Evolutionary conservation across 2,888 invertebrate genomes (phyloP), one percentile per base, ranked within the genome.

Genomic region (Dasypogon diadema): DNA sequence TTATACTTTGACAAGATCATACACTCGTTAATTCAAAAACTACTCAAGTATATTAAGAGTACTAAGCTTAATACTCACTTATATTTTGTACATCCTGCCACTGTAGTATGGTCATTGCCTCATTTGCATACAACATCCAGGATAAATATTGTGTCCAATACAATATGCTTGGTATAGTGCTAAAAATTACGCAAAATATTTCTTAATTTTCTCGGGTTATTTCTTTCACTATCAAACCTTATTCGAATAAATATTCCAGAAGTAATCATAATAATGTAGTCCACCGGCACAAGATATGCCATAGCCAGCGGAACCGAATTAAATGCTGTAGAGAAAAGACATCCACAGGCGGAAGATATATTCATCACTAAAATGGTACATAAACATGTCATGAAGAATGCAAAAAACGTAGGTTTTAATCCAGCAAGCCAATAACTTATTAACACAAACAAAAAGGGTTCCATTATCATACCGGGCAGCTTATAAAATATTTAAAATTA

Each of bases 341-440:
- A 92, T 16, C 95, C 96, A 83, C 95, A 95, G 30, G 95, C 92
- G 46, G 93, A 92, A n/a, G 96, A 92, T 4, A 94, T 93, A 83
- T 95, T 95, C 86, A 95, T 92, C 56, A 95, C 94, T 79, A 95
- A 85, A 78, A 92, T 89, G n/a, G 92, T 88, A 18, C 92, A 87
- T 77, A 92, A 85, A 26, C 91, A 86, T 0, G 94, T 93, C 81
- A 92, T 88, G 1, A 89, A 84, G 82, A 93, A 92, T 6, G 93
- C 92, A 82, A 91, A 91, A 10, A 89, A 78, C 0, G 91, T 90
- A 63, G 88, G 84, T 63, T 92, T 87, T 6, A 96, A 87, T n/a
- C 96, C 96, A 4, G 94, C 91, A 81, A 97, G 88, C 92, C 93
- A 96, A 86, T 98, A 98, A 75, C 93, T 90, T 80, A 97, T 91